Conservation (phyloP, 2,797 vertebrate species). For the Spinus pinus region DNA sequence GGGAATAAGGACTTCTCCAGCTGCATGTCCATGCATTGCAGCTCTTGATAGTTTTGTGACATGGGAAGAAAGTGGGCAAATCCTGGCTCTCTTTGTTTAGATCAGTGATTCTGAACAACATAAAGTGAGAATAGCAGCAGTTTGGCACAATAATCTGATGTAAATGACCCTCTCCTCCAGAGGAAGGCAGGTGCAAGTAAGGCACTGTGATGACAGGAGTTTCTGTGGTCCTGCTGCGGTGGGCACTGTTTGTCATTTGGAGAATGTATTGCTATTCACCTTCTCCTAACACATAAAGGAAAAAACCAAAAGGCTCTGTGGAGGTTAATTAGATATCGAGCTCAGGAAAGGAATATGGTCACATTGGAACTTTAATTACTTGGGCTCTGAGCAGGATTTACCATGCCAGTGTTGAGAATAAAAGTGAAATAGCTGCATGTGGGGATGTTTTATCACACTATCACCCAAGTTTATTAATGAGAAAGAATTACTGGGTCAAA, state of each 20-base stretch:
- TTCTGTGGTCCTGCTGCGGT: background rate
- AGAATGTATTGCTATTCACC: background rate
- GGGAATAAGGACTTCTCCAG: background rate
- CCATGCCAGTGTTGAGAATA: background rate
- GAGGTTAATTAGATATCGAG: background rate
- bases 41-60: background rate
- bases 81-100: background rate
- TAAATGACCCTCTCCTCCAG: background rate
- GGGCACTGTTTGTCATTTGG: background rate
- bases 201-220: background rate
- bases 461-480: background rate
- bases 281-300: background rate
- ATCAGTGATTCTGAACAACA: background rate
- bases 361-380: background rate
- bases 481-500: background rate
- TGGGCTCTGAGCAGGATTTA: background rate
- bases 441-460: background rate
- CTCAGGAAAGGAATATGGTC: background rate
- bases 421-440: background rate
- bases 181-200: background rate
- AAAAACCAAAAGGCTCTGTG: background rate
- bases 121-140: background rate
- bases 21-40: rapidly evolving
- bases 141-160: background rate
- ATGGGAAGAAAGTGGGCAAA: background rate